A percentile compares a stretch with the other conserved stretches of the same genome.
Evolutionary conservation across 1,140 invertebrate species (phyloP).

Genomic region (Phortica variegata): DNA sequence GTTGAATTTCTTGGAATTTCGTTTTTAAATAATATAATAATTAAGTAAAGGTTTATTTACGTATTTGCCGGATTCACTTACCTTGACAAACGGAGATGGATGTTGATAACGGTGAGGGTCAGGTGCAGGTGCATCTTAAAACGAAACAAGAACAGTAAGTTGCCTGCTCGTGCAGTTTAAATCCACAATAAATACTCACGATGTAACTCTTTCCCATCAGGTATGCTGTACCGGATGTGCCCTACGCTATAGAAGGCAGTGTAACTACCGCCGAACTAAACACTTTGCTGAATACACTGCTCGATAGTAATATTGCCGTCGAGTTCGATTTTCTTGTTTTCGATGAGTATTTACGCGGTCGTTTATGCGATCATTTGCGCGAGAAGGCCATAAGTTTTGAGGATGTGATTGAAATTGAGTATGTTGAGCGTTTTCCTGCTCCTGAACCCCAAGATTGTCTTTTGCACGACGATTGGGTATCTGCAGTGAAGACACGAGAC

Average conservation of each 20-base stretch:
- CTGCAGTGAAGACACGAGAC: conserved; percentile 71
- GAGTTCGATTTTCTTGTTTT: conserved; percentile 89
- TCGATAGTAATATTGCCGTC: conserved; percentile 61
- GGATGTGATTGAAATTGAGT: conserved; percentile 83
- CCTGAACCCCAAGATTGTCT: conserved; percentile 88
- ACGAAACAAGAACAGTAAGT: conserved; percentile 81
- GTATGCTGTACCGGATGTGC: conserved; percentile 82
- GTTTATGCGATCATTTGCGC: conserved; percentile 65
- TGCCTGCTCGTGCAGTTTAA: too few species aligned
- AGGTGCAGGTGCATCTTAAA: conserved; percentile 74
- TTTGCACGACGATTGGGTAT: conserved; percentile 95
- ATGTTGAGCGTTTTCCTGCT: conserved; percentile 82
- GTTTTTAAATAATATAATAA: not conserved
- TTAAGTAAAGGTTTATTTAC: not conserved
- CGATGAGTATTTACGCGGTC: conserved; percentile 73
- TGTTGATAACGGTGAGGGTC: conserved; percentile 57
- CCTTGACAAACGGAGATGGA: conserved; percentile 35
- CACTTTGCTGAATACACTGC: conserved; percentile 75
- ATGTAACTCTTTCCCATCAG: conserved; percentile 58
- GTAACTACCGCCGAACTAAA: conserved; percentile 73
- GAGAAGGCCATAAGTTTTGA: conserved; percentile 72
- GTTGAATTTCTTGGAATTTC: too few species aligned
- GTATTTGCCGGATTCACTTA: not conserved
- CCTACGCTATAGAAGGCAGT: conserved; percentile 75
- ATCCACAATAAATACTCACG: too few species aligned